phyloP scores from a whole-genome alignment of 1,140 invertebrate genomes.

The Luehdorfia chinensis region DNA sequence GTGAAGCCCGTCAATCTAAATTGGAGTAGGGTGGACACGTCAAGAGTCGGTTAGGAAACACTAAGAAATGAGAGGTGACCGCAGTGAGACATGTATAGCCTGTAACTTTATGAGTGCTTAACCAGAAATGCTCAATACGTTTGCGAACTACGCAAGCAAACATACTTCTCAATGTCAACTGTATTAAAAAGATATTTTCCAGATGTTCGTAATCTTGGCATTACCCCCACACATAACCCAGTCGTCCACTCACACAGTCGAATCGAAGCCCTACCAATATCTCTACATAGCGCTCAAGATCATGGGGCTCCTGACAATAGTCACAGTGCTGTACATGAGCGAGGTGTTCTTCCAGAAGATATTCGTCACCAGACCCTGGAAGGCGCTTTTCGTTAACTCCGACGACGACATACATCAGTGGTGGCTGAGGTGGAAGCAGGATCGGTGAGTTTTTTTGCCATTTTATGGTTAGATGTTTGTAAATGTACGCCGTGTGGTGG shows the following conservation, averaged over 20 bases:
- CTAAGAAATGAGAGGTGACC: too few relatives aligned
- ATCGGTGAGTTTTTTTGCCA: constrained; percentile 83
- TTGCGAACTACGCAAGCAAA: too few relatives aligned
- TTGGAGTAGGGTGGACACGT: too few relatives aligned
- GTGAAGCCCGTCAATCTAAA: too few relatives aligned
- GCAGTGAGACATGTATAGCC: too few relatives aligned
- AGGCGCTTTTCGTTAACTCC: constrained; percentile 96
- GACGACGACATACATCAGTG: constrained; percentile 97
- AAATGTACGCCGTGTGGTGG: too few relatives aligned
- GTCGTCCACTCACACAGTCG: constrained; percentile 78
- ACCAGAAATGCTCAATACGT: too few relatives aligned
- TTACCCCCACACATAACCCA: constrained; percentile 84
- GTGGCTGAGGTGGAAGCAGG: constrained; percentile 97
- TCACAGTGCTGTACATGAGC: constrained; percentile 86
- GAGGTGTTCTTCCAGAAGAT: constrained; percentile 98
- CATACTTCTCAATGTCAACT: too few relatives aligned
- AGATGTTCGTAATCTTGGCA: constrained; percentile 87
- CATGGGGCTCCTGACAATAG: constrained; percentile 88
- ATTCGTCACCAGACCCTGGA: constrained; percentile 96
- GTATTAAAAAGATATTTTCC: too few relatives aligned
- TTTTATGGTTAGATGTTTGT: too few relatives aligned
- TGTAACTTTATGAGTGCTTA: too few relatives aligned
- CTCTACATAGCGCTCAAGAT: constrained; percentile 94
- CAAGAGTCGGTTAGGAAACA: too few relatives aligned
- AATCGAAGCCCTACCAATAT: constrained; percentile 88